Base-by-base conservation (phyloP, 1,140 invertebrate species). In the Cryptotermes secundus region DNA sequence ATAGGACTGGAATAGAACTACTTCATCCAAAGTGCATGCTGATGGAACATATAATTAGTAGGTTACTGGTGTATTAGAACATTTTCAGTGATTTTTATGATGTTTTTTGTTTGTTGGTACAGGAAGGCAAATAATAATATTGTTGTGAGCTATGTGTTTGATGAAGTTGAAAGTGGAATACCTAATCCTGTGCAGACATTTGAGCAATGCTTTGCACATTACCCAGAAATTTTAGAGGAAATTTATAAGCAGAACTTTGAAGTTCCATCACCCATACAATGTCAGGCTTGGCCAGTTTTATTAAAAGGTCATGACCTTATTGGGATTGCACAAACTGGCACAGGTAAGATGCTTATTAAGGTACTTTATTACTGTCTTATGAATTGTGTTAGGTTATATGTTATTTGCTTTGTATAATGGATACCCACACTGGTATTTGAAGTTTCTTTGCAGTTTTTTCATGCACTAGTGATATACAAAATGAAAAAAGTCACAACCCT, bases 261-360 rank as follows among this genome's bases (percentile, higher is more conserved):
- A 83, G 91, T 91, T 85, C 98, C 98, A 3, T 97, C 97, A 24
- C 97, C 98, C 4, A 99, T 99, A 88, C 98, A 96, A 87, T 92
- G 93, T 86, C 97, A 98, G 90, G 94, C 95, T 0, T 98, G 97
- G 97, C 97, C 97, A 26, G 91, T 98, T 86, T 89, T 98, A 0
- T 88, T 98, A 12, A 93, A 93, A 87, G 97, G 97, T 1, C 92
- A 94, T 87, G 97, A 98, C 90, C 89, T 98, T 87, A 98, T 98
- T 89, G 97, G 97, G 26, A 98, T 99, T 85, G 97, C 97, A 0
- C 97, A 98, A 90, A 97, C 96, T 38, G 96, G 96, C 84, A 98
- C 97, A 45, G 97, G 97, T 86, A 80, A 36, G 34, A 80, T 26
- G 4, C 3, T 34, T 80, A 31, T 9, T 72, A 9, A n/a, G n/a